Percentiles rank a stretch among this genome's conserved stretches.
phyloP scores from a whole-genome alignment of 2,888 invertebrate species.

The Lepidochitona cinerea region DNA sequence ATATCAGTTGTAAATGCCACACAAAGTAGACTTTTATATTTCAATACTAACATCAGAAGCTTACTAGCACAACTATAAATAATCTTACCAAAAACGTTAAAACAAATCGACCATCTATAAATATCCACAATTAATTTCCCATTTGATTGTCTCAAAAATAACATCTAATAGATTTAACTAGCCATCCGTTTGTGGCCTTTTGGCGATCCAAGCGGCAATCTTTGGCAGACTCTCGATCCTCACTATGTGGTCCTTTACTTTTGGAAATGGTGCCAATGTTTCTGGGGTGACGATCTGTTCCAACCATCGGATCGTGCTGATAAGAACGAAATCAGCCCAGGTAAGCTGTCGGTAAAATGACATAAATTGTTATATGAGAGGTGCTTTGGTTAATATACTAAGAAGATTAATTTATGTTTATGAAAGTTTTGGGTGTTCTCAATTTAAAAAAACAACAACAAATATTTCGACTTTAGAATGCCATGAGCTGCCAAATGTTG shows the following conservation, averaged over 20 bases:
- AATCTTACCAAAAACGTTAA: neutral
- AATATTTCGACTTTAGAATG: too few species aligned
- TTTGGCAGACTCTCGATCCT: neutral
- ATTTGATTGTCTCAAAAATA: neutral
- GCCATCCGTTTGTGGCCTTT: neutral
- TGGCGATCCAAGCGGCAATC: neutral
- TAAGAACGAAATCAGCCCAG: neutral
- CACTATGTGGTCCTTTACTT: neutral
- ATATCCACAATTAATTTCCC: neutral
- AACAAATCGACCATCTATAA: neutral
- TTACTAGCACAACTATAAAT: neutral
- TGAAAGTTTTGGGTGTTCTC: too few species aligned
- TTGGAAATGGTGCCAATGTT: neutral
- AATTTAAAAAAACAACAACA: too few species aligned
- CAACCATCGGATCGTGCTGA: neutral
- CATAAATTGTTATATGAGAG: too few species aligned
- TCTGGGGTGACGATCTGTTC: neutral
- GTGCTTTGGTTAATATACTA: too few species aligned
- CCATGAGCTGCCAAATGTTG: too few species aligned
- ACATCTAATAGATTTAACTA: neutral
- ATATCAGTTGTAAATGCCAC: neutral
- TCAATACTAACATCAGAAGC: neutral
- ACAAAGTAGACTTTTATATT: neutral
- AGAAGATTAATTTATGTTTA: too few species aligned
- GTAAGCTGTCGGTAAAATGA: neutral